These are phyloP conservation scores for Percopsis transmontana DNA, from an alignment of 2,113 vertebrate species.

Conservation along the genomic window DNA sequence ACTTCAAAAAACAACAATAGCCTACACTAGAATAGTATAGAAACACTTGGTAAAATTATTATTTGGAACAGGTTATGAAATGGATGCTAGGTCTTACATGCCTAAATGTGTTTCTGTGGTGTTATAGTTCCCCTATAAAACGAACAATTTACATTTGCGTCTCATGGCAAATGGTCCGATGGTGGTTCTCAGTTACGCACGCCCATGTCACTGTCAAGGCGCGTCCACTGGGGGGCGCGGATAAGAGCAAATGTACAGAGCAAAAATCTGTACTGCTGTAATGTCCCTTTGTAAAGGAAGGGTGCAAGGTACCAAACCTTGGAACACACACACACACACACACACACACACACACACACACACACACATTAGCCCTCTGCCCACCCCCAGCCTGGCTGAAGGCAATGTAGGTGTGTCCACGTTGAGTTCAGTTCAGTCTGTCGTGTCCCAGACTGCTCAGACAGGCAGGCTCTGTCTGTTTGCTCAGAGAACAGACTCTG, in stretches of 20 bases:
- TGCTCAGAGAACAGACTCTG: neutral
- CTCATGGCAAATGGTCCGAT: neutral
- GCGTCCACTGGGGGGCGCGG: constrained; percentile 41
- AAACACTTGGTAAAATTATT: neutral
- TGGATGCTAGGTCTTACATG: too few relatives aligned
- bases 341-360: neutral
- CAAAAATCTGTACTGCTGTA: neutral
- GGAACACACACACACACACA: neutral
- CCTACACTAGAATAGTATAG: neutral
- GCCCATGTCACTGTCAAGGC: neutral
- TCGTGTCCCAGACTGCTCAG: neutral
- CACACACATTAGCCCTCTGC: neutral
- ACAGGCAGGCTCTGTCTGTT: neutral
- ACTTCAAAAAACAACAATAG: neutral
- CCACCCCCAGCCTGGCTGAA: neutral
- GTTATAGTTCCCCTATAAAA: too few relatives aligned
- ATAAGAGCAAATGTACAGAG: neutral
- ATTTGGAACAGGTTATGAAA: neutral
- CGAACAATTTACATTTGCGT: neutral
- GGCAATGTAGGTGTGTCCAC: neutral
- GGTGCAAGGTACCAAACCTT: neutral
- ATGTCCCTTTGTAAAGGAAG: neutral
- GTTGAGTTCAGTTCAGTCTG: neutral
- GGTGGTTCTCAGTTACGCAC: neutral
- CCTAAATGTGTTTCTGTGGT: too few relatives aligned